These are phyloP conservation scores for Notechis scutatus DNA, from an alignment of 2,113 vertebrate species.

Conservation along the genomic window DNA sequence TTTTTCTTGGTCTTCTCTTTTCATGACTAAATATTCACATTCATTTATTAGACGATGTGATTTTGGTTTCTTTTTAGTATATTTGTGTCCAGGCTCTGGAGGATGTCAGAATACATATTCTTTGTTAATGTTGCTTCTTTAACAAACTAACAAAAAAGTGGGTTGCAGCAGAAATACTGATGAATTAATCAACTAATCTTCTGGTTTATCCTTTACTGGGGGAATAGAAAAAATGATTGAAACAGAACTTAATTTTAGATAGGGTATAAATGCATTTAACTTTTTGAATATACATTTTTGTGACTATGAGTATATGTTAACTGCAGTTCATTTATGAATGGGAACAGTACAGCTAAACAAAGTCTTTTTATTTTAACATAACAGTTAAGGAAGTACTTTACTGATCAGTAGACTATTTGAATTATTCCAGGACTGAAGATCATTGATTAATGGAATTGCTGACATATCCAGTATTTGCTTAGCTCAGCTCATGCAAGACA, in stretches of 20 bases:
- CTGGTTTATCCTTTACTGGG: background rate
- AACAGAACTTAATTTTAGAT: background rate
- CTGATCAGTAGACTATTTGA: background rate
- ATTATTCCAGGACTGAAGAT: background rate
- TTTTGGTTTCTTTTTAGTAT: background rate
- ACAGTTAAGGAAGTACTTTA: background rate
- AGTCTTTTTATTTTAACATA: background rate
- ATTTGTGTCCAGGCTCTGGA: background rate
- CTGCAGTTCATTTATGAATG: background rate
- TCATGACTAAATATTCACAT: background rate
- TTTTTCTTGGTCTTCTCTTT: background rate
- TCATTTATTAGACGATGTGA: background rate
- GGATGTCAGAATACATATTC: background rate
- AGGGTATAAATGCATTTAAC: background rate
- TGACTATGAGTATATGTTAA: background rate
- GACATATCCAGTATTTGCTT: background rate
- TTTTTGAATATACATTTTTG: background rate
- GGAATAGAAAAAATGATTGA: too few species aligned
- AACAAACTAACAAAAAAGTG: accelerated
- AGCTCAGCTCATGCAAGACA: background rate
- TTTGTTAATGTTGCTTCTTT: background rate
- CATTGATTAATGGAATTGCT: background rate
- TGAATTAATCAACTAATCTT: background rate
- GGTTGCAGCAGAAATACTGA: background rate
- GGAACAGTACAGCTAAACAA: background rate